Evolutionary conservation across 1,140 invertebrate species (phyloP).

Genomic region (Parasteatoda tepidariorum): DNA sequence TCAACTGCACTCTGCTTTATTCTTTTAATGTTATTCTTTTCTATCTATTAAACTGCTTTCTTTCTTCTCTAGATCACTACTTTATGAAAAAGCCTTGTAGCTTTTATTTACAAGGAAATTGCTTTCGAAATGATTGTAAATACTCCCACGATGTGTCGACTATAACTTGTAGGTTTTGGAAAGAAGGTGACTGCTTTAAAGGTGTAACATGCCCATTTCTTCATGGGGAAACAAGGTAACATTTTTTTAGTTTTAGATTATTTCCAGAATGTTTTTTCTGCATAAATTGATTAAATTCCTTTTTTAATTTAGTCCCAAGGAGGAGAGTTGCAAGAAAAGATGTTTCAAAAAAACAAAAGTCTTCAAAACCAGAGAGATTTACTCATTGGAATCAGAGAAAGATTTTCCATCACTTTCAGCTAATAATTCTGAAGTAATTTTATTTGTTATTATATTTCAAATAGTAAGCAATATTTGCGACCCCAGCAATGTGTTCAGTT

Average conservation of each 20-base stretch:
- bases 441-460: no score
- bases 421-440: slow-evolving; percentile 4
- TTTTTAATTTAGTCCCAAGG: no score
- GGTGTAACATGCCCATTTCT: slow-evolving; percentile 72
- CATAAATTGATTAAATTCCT: no score
- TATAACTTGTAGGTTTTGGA: slow-evolving; percentile 73
- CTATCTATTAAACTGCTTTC: neutral
- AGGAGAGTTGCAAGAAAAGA: no score
- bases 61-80: neutral
- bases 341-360: no score
- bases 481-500: no score
- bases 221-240: slow-evolving; percentile 68
- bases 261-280: no score
- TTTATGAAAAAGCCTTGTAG: slow-evolving; percentile 67
- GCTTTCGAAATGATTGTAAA: slow-evolving; percentile 71
- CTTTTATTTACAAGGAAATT: slow-evolving; percentile 72
- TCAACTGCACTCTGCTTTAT: no score
- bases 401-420: slow-evolving; percentile 62
- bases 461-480: no score
- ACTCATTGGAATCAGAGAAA: slow-evolving; percentile 60
- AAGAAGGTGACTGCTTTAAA: slow-evolving; percentile 69
- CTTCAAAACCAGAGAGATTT: no score
- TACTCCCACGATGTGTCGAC: slow-evolving; percentile 72
- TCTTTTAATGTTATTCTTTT: no score
- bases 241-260: neutral